Base-by-base conservation (phyloP, 1,140 invertebrate genomes). In the Drosophila funebris region DNA sequence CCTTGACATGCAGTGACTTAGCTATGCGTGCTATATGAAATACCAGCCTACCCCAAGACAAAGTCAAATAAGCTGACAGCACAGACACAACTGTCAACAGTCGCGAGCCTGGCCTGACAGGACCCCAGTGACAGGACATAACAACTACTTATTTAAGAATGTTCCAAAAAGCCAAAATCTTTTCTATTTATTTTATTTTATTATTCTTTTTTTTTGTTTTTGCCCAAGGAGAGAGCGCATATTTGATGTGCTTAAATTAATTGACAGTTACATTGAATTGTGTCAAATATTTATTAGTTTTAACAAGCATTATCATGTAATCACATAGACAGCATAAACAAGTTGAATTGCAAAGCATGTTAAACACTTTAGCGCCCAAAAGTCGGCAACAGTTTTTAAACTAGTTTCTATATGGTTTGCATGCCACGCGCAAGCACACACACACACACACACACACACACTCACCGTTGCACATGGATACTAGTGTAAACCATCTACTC, bases 1-100 rank as follows among this genome's bases (percentile, higher is more conserved):
- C 44, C 53, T 20, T 58, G 36, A 36, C 50, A 72, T 60, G 44
- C 64, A 68, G 46, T 50, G 33, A 60, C 56, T 62, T 43, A 53
- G 58, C 58, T 52, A 71, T 50, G 71, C 48, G 14, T 48, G 11
- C 33, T 46, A 33, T 44, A 20, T 54, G 13, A 33, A 33, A 9
- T 8, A 20, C 52, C 20, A 53, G 43, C 52, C 63, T 50, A 69
- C 50, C 46, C 63, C 46, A 63, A 58, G 63, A 20, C 57, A 53
- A 63, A 78, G 48, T 78, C 70, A 87, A 85, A 85, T 87, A 87
- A 75, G 68, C 80, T 87, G 83, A 78, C 66, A 79, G 60, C 76
- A 39, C 66, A 62, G 71, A 61, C 80, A 44, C 78, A 60, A 78
- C 63, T 76, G 82, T 78, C 82, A 87, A 87, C 78, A 81, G 60